A percentile compares a stretch with the other conserved stretches of the same genome.
phyloP scores from a whole-genome alignment of 2,113 vertebrate genomes.

The Cromileptes altivelis region DNA sequence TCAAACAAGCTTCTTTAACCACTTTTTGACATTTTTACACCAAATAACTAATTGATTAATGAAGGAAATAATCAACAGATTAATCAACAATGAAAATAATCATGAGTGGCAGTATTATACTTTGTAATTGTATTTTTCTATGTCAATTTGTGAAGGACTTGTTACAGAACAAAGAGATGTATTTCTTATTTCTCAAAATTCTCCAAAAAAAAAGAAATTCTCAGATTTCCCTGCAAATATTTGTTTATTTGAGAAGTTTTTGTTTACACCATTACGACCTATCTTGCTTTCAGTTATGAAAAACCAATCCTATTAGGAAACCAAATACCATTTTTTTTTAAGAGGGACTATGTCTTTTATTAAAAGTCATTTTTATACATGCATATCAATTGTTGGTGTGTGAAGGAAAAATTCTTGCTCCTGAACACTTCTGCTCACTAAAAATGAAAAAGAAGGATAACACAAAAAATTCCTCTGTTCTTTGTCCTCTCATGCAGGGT shows the following conservation, averaged over 20 bases:
- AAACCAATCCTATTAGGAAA: no score
- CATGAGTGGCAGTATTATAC: no score
- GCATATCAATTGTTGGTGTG: neutral
- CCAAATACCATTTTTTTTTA: no score
- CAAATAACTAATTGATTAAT: no score
- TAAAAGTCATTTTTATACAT: neutral
- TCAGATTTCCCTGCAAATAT: neutral
- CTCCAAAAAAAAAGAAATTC: no score
- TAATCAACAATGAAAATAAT: no score
- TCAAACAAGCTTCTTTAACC: no score
- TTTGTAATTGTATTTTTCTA: neutral
- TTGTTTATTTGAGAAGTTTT: neutral
- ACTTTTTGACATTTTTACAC: no score
- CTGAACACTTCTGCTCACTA: neutral
- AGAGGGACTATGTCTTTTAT: no score
- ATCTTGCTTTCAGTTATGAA: no score
- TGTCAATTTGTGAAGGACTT: neutral
- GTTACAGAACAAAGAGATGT: neutral
- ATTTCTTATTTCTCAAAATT: neutral
- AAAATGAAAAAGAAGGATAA: neutral
- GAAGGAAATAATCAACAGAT: no score
- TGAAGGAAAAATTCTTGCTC: neutral
- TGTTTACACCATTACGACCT: no score
- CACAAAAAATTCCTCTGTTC: conserved; percentile 29
- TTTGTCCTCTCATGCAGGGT: conserved; percentile 86